These are phyloP conservation scores for Plectrocnemia conspersa DNA, from an alignment of 1,140 invertebrate species.

Conservation along the genomic window DNA sequence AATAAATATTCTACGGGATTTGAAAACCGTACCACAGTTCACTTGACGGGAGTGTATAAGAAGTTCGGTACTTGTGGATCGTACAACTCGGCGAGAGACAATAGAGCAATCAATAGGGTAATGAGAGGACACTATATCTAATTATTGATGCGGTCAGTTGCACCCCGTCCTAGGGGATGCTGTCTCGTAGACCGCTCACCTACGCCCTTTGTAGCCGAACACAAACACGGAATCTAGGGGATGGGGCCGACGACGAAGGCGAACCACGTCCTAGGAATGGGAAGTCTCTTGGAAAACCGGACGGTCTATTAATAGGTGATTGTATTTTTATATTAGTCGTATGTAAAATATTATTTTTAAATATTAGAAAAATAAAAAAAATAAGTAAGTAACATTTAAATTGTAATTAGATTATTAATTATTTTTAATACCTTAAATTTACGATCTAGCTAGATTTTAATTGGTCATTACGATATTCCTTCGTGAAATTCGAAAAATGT, in stretches of 20 bases:
- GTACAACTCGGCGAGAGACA: constrained; percentile 37
- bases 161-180: constrained; percentile 22
- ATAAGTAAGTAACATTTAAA: too few relatives aligned
- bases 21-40: too few relatives aligned
- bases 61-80: constrained; percentile 1
- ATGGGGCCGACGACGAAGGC: not conserved
- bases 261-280: not conserved
- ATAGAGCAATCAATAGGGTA: constrained; percentile 47
- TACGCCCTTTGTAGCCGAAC: constrained; percentile 5
- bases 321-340: not conserved
- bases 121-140: constrained; percentile 49
- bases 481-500: too few relatives aligned
- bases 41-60: too few relatives aligned
- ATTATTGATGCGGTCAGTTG: constrained; percentile 45
- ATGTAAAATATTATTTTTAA: too few relatives aligned
- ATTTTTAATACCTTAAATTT: too few relatives aligned
- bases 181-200: constrained; percentile 10
- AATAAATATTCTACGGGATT: too few relatives aligned
- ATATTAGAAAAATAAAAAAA: too few relatives aligned
- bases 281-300: not conserved
- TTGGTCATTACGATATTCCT: too few relatives aligned
- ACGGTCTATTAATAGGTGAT: not conserved
- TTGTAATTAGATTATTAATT: too few relatives aligned
- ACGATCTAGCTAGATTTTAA: too few relatives aligned
- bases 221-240: not conserved